Percentiles rank a stretch among this genome's conserved stretches.
These are phyloP conservation scores for Pseudomyrmex pallidus DNA, from an alignment of 1,140 invertebrate genomes.

Conservation along the genomic window DNA sequence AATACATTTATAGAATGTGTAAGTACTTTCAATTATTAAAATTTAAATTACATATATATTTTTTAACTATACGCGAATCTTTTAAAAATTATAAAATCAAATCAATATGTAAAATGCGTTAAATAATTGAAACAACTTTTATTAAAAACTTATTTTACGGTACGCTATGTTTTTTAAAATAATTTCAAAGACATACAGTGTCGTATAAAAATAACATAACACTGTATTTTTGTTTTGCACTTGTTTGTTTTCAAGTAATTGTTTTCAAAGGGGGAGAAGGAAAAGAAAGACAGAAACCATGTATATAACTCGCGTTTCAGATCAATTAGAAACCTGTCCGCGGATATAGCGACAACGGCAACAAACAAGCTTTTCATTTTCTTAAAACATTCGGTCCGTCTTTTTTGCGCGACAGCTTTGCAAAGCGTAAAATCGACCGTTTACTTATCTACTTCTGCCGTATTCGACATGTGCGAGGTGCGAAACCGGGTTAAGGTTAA, in stretches of 20 bases:
- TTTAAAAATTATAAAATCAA: too few relatives aligned
- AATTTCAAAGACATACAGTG: too few relatives aligned
- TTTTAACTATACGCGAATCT: too few relatives aligned
- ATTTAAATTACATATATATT: too few relatives aligned
- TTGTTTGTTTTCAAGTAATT: too few relatives aligned
- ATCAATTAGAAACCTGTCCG: not conserved
- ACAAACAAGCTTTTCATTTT: slow-evolving; percentile 11
- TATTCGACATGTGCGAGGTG: slow-evolving; percentile 52
- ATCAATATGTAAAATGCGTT: not conserved
- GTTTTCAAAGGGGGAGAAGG: too few relatives aligned
- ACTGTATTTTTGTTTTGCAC: too few relatives aligned
- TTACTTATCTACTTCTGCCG: slow-evolving; percentile 57
- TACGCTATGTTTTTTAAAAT: too few relatives aligned
- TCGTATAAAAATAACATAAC: too few relatives aligned
- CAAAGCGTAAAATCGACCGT: slow-evolving; percentile 30
- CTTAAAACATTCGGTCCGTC: not conserved
- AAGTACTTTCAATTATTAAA: too few relatives aligned
- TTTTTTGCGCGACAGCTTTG: not conserved
- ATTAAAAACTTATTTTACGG: too few relatives aligned
- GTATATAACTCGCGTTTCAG: not conserved
- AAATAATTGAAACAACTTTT: not conserved
- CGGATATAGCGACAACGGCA: not conserved
- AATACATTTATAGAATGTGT: too few relatives aligned
- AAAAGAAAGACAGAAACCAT: not conserved
- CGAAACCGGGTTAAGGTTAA: slow-evolving; percentile 79